phyloP scores from a whole-genome alignment of 2,888 invertebrate genomes.

The Cotesia congregata region DNA sequence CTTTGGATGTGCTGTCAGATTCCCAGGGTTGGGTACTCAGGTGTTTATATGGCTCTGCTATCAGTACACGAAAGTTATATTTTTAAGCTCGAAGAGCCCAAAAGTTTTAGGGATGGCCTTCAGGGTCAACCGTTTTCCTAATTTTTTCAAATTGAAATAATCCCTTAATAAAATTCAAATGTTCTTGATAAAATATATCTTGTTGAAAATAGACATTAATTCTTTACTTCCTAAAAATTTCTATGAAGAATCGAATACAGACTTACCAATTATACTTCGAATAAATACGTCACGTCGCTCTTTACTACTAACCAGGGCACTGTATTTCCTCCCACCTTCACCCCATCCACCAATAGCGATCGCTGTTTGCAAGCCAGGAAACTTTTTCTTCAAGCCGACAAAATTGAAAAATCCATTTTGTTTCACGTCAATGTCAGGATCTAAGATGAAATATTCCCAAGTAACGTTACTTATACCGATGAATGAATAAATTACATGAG shows the following conservation, averaged over 20 bases:
- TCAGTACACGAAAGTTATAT: too few relatives aligned
- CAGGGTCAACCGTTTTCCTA: too few relatives aligned
- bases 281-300: conserved; percentile 80
- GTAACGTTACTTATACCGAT: conserved; percentile 85
- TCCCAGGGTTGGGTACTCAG: too few relatives aligned
- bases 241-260: neutral
- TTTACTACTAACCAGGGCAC: conserved; percentile 82
- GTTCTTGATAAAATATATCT: too few relatives aligned
- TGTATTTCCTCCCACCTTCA: conserved; percentile 90
- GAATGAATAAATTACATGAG: conserved; percentile 90
- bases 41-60: too few relatives aligned
- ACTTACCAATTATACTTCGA: conserved; percentile 80
- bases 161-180: too few relatives aligned
- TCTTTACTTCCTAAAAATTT: too few relatives aligned
- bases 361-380: conserved; percentile 82
- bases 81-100: too few relatives aligned
- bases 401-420: conserved; percentile 85
- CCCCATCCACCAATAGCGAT: conserved; percentile 93
- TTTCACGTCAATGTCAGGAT: conserved; percentile 84
- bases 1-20: too few relatives aligned
- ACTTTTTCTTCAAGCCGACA: conserved; percentile 78
- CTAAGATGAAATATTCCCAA: conserved; percentile 84
- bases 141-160: too few relatives aligned
- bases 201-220: too few relatives aligned
- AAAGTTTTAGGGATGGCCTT: too few relatives aligned